A percentile compares a stretch with the other conserved stretches of the same genome.
Evolutionary conservation across 2,113 vertebrate genomes (phyloP).

Genomic region (Ptilorrhoa leucosticta): DNA sequence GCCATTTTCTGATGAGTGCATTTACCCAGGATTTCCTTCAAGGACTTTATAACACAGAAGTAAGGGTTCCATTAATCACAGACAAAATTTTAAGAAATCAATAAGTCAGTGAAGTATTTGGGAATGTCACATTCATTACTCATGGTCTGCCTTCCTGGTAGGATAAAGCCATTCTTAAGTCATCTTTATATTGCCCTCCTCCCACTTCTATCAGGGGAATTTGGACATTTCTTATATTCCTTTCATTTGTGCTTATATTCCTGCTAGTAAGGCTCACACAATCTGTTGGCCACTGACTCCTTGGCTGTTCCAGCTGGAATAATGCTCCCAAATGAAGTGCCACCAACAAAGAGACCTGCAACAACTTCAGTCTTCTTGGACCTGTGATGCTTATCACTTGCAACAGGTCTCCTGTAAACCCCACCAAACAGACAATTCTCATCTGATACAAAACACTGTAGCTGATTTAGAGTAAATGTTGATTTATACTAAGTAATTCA

Average conservation of each 20-base stretch:
- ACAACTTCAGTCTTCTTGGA: background rate
- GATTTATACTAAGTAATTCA: background rate
- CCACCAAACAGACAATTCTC: background rate
- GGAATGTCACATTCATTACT: background rate
- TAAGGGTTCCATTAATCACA: background rate
- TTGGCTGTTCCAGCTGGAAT: background rate
- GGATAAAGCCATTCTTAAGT: background rate
- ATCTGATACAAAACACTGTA: background rate
- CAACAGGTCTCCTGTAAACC: background rate
- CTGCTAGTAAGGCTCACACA: background rate
- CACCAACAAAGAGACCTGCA: background rate
- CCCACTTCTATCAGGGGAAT: background rate
- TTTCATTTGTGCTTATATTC: background rate
- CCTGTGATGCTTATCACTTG: background rate
- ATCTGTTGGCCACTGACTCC: background rate
- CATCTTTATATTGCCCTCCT: background rate
- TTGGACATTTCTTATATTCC: background rate
- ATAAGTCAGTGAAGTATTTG: background rate
- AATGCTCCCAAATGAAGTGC: background rate
- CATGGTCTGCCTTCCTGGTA: background rate
- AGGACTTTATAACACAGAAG: background rate
- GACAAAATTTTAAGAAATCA: background rate
- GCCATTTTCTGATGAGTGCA: background rate
- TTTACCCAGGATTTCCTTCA: background rate
- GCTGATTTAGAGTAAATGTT: background rate